These are phyloP conservation scores for Clavelina lepadiformis DNA, from an alignment of 23 tunicate species.

Conservation along the genomic window DNA sequence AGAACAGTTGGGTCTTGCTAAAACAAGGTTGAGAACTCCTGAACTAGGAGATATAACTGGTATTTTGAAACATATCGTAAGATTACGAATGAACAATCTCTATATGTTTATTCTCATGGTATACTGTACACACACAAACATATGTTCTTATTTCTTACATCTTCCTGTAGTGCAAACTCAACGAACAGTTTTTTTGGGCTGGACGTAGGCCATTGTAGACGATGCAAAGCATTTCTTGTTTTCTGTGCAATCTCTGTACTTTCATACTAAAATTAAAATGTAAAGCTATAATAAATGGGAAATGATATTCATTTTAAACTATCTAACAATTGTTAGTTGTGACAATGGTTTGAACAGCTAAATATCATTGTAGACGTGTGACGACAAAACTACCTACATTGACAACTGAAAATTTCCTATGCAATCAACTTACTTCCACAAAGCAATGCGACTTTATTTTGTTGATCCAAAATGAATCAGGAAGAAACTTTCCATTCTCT, in stretches of 20 bases:
- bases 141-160: slow-evolving; percentile 26
- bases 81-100: no score
- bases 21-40: no score
- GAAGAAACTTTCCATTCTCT: slow-evolving; percentile 57
- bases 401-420: no score
- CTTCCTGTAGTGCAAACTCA: slow-evolving; percentile 40
- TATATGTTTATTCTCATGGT: no score
- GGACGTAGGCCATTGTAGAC: slow-evolving; percentile 86
- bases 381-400: no score
- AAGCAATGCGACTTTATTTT: slow-evolving; percentile 91
- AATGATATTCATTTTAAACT: background rate
- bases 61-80: no score
- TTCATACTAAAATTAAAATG: slow-evolving; percentile 55
- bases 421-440: slow-evolving; percentile 54
- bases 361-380: no score
- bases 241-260: slow-evolving; percentile 43
- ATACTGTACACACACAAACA: no score
- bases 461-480: slow-evolving; percentile 93
- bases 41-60: no score
- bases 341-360: background rate
- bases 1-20: no score
- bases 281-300: no score
- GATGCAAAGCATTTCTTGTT: slow-evolving; percentile 64
- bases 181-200: slow-evolving; percentile 80
- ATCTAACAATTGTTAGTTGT: background rate